phyloP scores from a whole-genome alignment of 2,797 vertebrate genomes.

The Myripristis jacobus region DNA sequence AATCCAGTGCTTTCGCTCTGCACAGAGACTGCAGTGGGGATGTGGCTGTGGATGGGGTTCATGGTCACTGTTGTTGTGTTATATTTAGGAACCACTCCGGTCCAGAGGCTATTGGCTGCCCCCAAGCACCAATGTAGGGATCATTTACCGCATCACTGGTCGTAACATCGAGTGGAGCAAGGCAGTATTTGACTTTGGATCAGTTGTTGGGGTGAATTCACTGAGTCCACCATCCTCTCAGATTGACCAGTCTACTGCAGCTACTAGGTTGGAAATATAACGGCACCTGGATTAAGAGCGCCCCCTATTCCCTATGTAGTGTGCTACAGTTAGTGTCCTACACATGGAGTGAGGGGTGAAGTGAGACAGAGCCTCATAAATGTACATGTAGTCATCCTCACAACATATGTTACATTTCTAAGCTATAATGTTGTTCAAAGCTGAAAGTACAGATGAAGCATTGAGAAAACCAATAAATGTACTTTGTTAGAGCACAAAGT shows the following conservation, averaged over 20 bases:
- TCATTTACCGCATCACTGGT: slow-evolving; percentile 51
- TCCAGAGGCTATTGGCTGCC: slow-evolving; percentile 54
- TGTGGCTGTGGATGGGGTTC: slow-evolving; percentile 64
- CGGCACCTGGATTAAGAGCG: slow-evolving; percentile 55
- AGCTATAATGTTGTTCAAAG: slow-evolving; percentile 80
- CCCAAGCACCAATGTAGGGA: slow-evolving; percentile 56
- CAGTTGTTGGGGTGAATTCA: slow-evolving; percentile 39
- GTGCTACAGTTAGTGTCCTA: slow-evolving; percentile 60
- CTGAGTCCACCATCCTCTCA: slow-evolving; percentile 25
- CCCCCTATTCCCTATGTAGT: slow-evolving; percentile 58
- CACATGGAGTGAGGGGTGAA: slow-evolving; percentile 61
- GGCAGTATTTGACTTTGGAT: slow-evolving; percentile 57
- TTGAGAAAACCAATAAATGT: slow-evolving; percentile 83
- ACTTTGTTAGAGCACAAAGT: slow-evolving; percentile 85
- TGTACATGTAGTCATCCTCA: slow-evolving; percentile 77
- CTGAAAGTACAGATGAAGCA: slow-evolving; percentile 82
- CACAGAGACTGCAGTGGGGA: slow-evolving; percentile 68
- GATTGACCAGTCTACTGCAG: slow-evolving; percentile 46
- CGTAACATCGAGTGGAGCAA: slow-evolving; percentile 41
- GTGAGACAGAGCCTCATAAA: slow-evolving; percentile 73
- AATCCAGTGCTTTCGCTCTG: slow-evolving; percentile 80
- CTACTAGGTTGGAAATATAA: slow-evolving; percentile 53
- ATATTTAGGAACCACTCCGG: slow-evolving; percentile 61
- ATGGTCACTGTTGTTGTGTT: slow-evolving; percentile 56
- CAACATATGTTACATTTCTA: slow-evolving; percentile 75